phyloP scores from a whole-genome alignment of 1,140 invertebrate species.

The Drosophila bifasciata region DNA sequence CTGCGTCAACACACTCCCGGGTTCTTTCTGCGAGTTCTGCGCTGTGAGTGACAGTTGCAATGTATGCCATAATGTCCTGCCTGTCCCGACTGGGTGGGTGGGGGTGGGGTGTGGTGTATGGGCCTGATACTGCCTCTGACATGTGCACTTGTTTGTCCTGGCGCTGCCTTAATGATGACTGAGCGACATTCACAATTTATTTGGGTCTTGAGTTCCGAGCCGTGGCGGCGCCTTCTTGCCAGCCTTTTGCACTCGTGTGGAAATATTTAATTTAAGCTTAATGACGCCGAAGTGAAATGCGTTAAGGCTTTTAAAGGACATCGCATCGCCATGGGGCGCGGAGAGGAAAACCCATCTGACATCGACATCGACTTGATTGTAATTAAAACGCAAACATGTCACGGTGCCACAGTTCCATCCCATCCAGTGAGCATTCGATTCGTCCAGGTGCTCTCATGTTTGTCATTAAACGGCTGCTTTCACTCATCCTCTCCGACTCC shows the following conservation, averaged over 20 bases:
- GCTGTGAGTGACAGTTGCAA: slow-evolving; percentile 79
- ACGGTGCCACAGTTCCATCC: slow-evolving; percentile 6
- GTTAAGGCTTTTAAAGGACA: slow-evolving; percentile 64
- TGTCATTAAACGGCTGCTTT: slow-evolving; percentile 68
- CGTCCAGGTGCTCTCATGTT: slow-evolving; percentile 51
- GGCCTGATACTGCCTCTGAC: slow-evolving; percentile 57
- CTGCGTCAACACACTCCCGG: slow-evolving; percentile 60
- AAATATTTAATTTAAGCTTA: slow-evolving; percentile 82
- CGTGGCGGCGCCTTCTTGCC: slow-evolving; percentile 3
- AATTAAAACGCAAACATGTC: slow-evolving; percentile 76
- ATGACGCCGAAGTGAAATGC: slow-evolving; percentile 71
- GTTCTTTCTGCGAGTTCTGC: slow-evolving; percentile 2
- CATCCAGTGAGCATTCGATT: background rate
- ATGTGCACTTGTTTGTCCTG: slow-evolving; percentile 77
- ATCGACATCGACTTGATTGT: slow-evolving; percentile 65
- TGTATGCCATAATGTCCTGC: slow-evolving; percentile 80
- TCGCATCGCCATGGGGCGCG: background rate
- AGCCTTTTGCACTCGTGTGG: slow-evolving; percentile 60
- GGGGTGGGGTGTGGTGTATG: background rate
- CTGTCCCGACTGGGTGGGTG: background rate
- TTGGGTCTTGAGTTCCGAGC: slow-evolving; percentile 57
- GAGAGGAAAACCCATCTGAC: slow-evolving; percentile 17
- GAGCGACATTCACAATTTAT: slow-evolving; percentile 80
- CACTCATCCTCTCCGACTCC: slow-evolving; percentile 1
- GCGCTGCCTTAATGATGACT: slow-evolving; percentile 79